Evolutionary conservation across 1,140 invertebrate genomes (phyloP), one percentile per base, ranked within the genome.

Genomic region (Palaemon carinicauda): DNA sequence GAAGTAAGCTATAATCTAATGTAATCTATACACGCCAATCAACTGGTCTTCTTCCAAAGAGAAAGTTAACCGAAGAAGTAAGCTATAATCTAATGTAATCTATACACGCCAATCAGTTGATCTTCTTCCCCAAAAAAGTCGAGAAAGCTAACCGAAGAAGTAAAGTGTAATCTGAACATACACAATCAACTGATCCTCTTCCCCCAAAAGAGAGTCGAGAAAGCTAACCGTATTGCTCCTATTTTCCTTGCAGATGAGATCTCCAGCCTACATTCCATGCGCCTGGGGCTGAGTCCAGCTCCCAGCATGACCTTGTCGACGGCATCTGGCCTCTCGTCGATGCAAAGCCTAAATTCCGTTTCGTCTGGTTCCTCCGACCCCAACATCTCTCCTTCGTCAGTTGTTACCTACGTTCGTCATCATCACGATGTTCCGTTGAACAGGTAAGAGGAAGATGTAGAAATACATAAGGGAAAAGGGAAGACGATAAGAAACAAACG

Each of bases 321-420:
- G 31, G 21, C 73, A 14, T 85, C 87, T 9, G 29, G 71, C 50
- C 53, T 85, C 9, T 71, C 82, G 10, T 85, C 82, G 54, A 65
- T 85, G 82, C 78, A 80, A 10, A 52, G 79, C 19, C 83, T 83
- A 31, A 85, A 80, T 53, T 81, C 82, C 1, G 51, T 80, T 7
- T 74, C 65, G 12, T 80, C 87, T 4, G 53, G 56, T 12, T 85
- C 87, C 19, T 79, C 81, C 17, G 75, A 79, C 56, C 41, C 82
- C 69, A 81, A 85, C 87, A 81, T 52, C 29, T 77, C 74, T 27
- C 79, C 87, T 10, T 84, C 87, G 50, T 84, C 81, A 5, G 80
- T 88, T 10, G 87, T 88, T 52, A 85, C 87, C 15, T 88, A 88
- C 82, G 87, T 88, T 52, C 60, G 87, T n/a, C 87, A 80, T 10